Conservation (phyloP, 2,113 vertebrate genomes). For the Pristiophorus japonicus region DNA sequence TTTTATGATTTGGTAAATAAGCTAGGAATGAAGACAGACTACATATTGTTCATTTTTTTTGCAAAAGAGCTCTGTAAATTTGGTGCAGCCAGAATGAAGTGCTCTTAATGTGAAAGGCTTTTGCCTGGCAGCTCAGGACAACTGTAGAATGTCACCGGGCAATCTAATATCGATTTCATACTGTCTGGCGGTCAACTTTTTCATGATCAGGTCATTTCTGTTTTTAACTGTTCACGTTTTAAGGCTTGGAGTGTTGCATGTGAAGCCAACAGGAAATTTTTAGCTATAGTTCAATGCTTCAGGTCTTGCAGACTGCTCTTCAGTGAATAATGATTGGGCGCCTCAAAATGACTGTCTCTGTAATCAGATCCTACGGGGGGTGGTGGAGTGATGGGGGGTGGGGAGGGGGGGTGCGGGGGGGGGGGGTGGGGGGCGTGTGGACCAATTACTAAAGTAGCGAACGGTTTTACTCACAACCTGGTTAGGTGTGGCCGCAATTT, state of each 20-base stretch:
- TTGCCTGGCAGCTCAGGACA: slow-evolving; percentile 3
- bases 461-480: background rate
- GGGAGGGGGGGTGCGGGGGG: background rate
- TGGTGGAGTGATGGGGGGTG: background rate
- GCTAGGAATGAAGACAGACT: background rate
- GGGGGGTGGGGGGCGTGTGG: too few relatives aligned
- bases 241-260: background rate
- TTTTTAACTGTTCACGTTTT: slow-evolving; percentile 10
- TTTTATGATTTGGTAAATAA: slow-evolving; percentile 28
- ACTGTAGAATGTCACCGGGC: slow-evolving; percentile 3
- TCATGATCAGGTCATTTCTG: slow-evolving; percentile 25
- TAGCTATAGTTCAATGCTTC: background rate
- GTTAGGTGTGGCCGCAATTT: slow-evolving; percentile 28
- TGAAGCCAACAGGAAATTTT: background rate
- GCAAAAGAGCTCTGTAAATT: background rate
- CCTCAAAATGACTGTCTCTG: background rate
- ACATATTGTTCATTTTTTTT: slow-evolving; percentile 3
- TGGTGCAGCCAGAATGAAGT: background rate
- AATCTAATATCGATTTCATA: background rate
- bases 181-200: background rate
- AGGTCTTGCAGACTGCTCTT: background rate
- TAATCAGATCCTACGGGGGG: background rate
- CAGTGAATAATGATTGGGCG: background rate
- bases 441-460: background rate
- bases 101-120: background rate